Evolutionary conservation across 2,888 invertebrate genomes (phyloP).

Genomic region (Drosophila longiperda): DNA sequence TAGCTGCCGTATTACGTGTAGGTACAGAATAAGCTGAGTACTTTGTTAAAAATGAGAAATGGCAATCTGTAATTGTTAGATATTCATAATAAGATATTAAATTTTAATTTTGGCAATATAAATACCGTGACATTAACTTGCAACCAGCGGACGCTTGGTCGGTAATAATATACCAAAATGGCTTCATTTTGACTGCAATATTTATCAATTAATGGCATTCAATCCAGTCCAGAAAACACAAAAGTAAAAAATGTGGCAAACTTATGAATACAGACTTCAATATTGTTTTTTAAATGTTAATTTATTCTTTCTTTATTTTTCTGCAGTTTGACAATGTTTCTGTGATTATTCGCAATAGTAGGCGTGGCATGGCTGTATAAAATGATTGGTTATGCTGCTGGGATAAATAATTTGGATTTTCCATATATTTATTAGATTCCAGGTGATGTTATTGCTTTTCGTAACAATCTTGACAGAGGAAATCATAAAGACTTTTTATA

Average conservation of each 20-base stretch:
- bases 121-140: background rate
- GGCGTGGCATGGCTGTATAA: conserved; percentile 93
- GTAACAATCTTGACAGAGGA: conserved; percentile 47
- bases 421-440: conserved; percentile 29
- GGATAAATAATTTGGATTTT: background rate
- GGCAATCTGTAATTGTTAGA: conserved; percentile 86
- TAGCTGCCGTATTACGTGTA: conserved; percentile 53
- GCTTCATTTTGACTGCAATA: conserved; percentile 68
- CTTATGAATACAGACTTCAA: background rate
- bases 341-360: conserved; percentile 92
- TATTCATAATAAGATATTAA: conserved; percentile 85
- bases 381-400: conserved; percentile 88
- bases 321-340: conserved; percentile 89
- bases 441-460: conserved; percentile 56
- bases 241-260: conserved; percentile 2
- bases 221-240: conserved; percentile 17
- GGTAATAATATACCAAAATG: conserved; percentile 70
- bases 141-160: conserved; percentile 48
- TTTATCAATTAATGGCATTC: conserved; percentile 70
- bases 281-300: background rate
- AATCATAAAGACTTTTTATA: conserved; percentile 34
- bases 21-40: conserved; percentile 70
- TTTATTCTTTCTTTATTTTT: background rate
- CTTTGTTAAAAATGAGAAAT: background rate
- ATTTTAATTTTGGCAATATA: background rate